These are phyloP conservation scores for Aphis gossypii DNA, from an alignment of 1,140 invertebrate genomes.

Conservation along the genomic window DNA sequence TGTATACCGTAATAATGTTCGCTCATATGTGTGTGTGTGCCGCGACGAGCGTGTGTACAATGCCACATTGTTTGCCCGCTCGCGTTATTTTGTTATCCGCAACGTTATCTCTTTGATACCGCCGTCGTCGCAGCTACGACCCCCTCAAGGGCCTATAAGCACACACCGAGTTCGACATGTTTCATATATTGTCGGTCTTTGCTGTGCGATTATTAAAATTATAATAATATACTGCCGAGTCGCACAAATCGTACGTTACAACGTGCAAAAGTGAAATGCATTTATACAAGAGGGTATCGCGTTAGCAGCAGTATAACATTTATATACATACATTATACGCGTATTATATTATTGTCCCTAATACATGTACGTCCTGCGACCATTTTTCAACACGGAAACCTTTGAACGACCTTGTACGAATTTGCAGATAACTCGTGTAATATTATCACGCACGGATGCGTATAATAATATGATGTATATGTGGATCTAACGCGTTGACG, in stretches of 20 bases:
- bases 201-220: background rate
- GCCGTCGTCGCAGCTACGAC: background rate
- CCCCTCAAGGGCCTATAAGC: background rate
- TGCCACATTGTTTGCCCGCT: slow-evolving; percentile 35
- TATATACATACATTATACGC: no score
- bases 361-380: no score
- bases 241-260: background rate
- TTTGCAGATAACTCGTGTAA: background rate
- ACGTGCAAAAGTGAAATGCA: no score
- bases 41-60: background rate
- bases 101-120: slow-evolving; percentile 43
- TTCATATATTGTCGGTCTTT: background rate
- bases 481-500: no score
- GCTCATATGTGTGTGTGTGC: background rate
- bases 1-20: background rate
- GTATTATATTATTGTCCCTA: no score
- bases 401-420: background rate
- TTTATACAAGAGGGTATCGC: no score
- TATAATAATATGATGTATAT: background rate
- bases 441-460: background rate
- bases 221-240: background rate
- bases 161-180: background rate
- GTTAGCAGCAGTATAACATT: no score
- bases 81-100: slow-evolving; percentile 33
- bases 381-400: no score